These are phyloP conservation scores for Himalopsyche tibetana DNA, from an alignment of 2,888 invertebrate genomes.

Conservation along the genomic window DNA sequence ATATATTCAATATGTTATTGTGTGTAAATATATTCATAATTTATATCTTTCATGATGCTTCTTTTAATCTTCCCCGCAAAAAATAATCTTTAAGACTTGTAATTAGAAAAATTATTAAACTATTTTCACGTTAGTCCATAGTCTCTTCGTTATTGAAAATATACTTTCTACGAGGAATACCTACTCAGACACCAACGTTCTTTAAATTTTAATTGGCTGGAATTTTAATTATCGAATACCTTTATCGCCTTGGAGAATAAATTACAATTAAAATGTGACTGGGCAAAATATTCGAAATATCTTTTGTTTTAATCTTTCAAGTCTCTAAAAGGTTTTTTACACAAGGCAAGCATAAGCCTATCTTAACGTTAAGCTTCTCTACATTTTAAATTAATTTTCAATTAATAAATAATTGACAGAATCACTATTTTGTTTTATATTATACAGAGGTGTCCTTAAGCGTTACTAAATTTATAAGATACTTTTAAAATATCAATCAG, in stretches of 20 bases:
- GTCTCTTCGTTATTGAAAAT: neutral
- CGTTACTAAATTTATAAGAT: too few relatives aligned
- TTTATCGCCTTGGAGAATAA: slow-evolving; percentile 35
- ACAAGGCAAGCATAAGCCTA: neutral
- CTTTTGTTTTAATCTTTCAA: slow-evolving; percentile 14
- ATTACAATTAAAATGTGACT: slow-evolving; percentile 34
- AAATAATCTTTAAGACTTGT: too few relatives aligned
- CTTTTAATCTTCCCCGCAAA: too few relatives aligned
- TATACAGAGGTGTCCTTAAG: too few relatives aligned
- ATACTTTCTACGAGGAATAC: neutral
- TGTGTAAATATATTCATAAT: too few relatives aligned
- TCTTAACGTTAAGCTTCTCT: neutral
- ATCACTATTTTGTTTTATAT: too few relatives aligned
- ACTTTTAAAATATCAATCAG: too few relatives aligned
- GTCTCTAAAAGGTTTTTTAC: slow-evolving; percentile 16
- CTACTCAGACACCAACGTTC: slow-evolving; percentile 25
- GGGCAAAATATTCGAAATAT: slow-evolving; percentile 8
- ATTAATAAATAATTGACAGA: neutral
- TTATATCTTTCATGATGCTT: too few relatives aligned
- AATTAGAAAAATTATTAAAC: neutral
- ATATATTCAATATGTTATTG: too few relatives aligned
- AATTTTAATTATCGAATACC: slow-evolving; percentile 56
- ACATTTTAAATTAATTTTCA: neutral
- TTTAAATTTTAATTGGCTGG: slow-evolving; percentile 53
- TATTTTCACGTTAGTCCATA: neutral